Evolutionary conservation across 2,888 invertebrate genomes (phyloP).

Genomic region (Esperia sulphurella): DNA sequence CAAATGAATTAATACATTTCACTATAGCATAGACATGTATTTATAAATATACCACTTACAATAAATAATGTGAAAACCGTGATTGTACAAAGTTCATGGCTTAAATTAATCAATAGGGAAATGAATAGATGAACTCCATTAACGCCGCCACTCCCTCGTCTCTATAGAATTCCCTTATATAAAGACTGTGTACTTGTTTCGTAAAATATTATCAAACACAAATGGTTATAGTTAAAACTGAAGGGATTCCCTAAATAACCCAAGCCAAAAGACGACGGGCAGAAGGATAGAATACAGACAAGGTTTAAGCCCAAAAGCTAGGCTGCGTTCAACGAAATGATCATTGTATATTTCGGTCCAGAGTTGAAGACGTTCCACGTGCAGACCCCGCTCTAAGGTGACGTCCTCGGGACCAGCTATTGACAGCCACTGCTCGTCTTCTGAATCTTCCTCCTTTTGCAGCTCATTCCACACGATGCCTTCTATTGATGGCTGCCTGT

Average conservation of each 20-base stretch:
- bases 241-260: not conserved
- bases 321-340: conserved; percentile 46
- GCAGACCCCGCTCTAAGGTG: conserved; percentile 30
- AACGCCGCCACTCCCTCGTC: not conserved
- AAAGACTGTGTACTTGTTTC: no score
- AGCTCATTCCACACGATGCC: conserved; percentile 38
- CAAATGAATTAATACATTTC: not conserved
- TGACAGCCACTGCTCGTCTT: conserved; percentile 43
- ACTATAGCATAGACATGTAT: not conserved
- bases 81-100: not conserved
- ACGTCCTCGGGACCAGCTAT: conserved; percentile 25
- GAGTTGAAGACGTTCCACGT: conserved; percentile 38
- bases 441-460: conserved; percentile 18
- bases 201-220: no score
- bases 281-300: conserved; percentile 5
- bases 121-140: not conserved
- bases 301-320: conserved; percentile 6
- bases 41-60: conserved; percentile 7
- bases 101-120: not conserved
- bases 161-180: not conserved
- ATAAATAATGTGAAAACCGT: not conserved
- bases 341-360: conserved; percentile 55
- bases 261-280: conserved; percentile 2
- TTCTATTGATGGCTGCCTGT: conserved; percentile 38
- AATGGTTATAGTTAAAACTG: no score